Conservation (phyloP, 2,888 invertebrate species). For the Isotomurus palustris region DNA sequence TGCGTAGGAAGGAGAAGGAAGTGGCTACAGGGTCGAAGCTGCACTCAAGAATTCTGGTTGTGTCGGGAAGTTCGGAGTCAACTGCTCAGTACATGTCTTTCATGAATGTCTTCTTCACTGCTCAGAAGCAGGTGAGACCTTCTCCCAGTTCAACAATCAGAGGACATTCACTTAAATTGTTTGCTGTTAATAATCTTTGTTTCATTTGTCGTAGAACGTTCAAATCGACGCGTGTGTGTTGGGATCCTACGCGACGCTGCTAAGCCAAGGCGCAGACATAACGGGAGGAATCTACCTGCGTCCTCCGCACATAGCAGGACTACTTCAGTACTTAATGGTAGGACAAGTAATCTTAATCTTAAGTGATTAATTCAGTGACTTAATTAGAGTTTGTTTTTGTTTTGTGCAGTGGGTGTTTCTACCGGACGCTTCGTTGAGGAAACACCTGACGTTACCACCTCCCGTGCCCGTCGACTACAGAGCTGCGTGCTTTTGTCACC, state of each 20-base stretch:
- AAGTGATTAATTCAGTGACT: background rate
- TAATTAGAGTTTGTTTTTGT: background rate
- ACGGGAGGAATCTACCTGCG: slow-evolving; percentile 88
- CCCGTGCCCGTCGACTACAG: slow-evolving; percentile 89
- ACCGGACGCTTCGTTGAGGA: slow-evolving; percentile 73
- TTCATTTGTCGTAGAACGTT: slow-evolving; percentile 60
- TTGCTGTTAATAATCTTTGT: slow-evolving; percentile 17
- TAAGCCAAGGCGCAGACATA: slow-evolving; percentile 96
- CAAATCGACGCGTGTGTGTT: slow-evolving; percentile 88
- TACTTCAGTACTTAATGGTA: slow-evolving; percentile 81
- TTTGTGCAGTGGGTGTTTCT: slow-evolving; percentile 86
- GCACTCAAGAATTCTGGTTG: slow-evolving; percentile 72
- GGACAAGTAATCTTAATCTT: slow-evolving; percentile 42
- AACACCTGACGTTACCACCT: slow-evolving; percentile 79
- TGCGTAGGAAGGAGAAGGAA: slow-evolving; percentile 51
- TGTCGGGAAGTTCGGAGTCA: slow-evolving; percentile 86
- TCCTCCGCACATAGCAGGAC: slow-evolving; percentile 77
- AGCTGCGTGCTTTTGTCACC: slow-evolving; percentile 96
- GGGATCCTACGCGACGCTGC: slow-evolving; percentile 79
- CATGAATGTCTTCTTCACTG: slow-evolving; percentile 97
- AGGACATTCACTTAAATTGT: background rate
- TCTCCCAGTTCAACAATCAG: no score
- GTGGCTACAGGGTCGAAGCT: slow-evolving; percentile 54
- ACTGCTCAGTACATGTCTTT: slow-evolving; percentile 96
- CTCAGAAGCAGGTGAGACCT: slow-evolving; percentile 65